Evolutionary conservation across 2,113 vertebrate species (phyloP), one percentile per base, ranked within the genome.

Genomic region (Poeciliopsis retropinna): DNA sequence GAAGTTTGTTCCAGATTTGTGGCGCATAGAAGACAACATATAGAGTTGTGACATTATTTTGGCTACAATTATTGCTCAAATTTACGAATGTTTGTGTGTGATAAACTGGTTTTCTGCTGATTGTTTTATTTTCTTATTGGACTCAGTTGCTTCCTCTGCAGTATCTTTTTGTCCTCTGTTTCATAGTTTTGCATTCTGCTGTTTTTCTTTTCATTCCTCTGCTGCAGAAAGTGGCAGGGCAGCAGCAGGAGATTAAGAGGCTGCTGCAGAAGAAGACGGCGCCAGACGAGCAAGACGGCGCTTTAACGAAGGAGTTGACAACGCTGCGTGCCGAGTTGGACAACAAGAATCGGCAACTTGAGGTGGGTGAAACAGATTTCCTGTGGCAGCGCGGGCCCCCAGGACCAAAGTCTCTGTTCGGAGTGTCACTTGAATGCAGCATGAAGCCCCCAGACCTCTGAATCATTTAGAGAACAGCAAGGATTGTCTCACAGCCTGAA

Each of bases 341-440:
- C 93, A 94, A 95, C 93, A 95, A 94, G 92, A 96, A 92, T 88
- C 92, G 93, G 85, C 96, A 97, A 95, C 90, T 96, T 91, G 93
- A 97, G 97, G 97, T 98, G 94, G 89, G 91, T 89, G 91, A 85
- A 90, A 93, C 89, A 87, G 88, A 92, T 95, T 89, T 76, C 66
- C 83, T 84, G 81, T 86, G 87, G 80, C 90, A 62, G 81, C 90
- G 75, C 87, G 94, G 92, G 93, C 91, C 79, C 85, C 90, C 90
- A 94, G 94, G 93, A 72, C 47, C 93, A 86, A 92, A 64, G 88
- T 79, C 79, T 92, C 90, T 93, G 27, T 92, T 88, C 89, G 92
- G 90, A 95, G 94, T 94, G 93, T 88, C 95, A 91, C 80, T 37
- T 80, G 81, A 94, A 93, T 93, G 92, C 92, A 94, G 96, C 94